Conservation (phyloP, 1,140 invertebrate genomes). For the Ostrea denselamellosa region DNA sequence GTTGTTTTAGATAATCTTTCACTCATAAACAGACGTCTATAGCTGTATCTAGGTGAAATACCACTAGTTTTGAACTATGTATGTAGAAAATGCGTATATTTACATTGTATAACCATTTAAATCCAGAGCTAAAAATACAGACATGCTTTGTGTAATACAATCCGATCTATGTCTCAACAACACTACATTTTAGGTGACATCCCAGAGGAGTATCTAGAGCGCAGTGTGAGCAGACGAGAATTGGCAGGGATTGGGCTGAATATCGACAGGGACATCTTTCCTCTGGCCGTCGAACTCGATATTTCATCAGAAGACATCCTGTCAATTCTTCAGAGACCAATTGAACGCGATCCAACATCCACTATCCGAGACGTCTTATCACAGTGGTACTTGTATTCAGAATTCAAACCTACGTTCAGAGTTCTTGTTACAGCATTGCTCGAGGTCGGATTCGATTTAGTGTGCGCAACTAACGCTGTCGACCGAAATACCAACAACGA, state of each 20-base stretch:
- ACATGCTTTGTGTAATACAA: no score
- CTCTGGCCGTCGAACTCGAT: conserved; percentile 27
- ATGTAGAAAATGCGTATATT: no score
- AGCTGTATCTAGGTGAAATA: no score
- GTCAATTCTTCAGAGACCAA: conserved; percentile 7
- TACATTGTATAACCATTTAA: no score
- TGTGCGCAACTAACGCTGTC: neutral
- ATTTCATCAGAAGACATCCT: conserved; percentile 5
- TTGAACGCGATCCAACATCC: neutral
- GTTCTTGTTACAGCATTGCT: neutral
- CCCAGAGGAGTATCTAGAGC: conserved; percentile 13
- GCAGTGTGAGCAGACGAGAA: conserved; percentile 1
- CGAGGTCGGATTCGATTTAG: conserved; percentile 17
- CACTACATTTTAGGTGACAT: neutral
- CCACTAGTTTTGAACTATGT: no score
- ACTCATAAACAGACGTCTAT: no score
- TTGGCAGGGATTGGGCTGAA: conserved; percentile 19
- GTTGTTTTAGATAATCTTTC: no score
- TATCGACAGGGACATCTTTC: conserved; percentile 9
- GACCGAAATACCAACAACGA: neutral
- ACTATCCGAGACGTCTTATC: neutral
- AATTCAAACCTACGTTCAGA: conserved; percentile 25
- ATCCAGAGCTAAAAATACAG: no score
- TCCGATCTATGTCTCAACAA: no score
- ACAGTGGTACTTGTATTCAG: conserved; percentile 22